A percentile compares a stretch with the other conserved stretches of the same genome.
phyloP scores from a whole-genome alignment of 2,797 vertebrate genomes.

The Xiphorhynchus erythropygius region DNA sequence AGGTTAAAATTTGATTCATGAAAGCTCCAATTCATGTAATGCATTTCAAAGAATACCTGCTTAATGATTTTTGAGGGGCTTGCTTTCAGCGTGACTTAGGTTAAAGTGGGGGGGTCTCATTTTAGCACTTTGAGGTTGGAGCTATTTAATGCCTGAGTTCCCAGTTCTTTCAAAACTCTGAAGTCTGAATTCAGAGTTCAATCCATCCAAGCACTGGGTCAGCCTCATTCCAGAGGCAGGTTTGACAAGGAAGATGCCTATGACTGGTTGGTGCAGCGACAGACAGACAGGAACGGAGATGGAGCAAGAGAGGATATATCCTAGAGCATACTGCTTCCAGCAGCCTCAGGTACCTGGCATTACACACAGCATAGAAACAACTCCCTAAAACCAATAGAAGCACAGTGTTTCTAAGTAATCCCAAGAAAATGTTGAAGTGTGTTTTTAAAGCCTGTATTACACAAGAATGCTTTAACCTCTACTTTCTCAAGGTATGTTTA shows the following conservation, averaged over 20 bases:
- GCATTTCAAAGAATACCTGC: neutral
- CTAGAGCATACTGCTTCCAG: neutral
- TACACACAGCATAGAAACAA: neutral
- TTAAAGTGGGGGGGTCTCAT: neutral
- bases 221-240: neutral
- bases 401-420: neutral
- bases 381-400: neutral
- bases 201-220: neutral
- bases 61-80: neutral
- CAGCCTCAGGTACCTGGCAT: neutral
- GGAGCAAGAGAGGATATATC: neutral
- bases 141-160: neutral
- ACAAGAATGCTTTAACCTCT: neutral
- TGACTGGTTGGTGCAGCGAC: rapidly evolving
- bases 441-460: neutral
- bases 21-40: neutral
- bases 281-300: neutral
- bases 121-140: neutral
- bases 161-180: neutral
- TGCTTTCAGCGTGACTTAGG: neutral
- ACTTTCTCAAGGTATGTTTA: neutral
- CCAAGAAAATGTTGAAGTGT: neutral
- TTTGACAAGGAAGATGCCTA: neutral
- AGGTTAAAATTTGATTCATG: neutral
- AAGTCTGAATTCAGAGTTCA: neutral